These are phyloP conservation scores for Tachina lurida DNA, from an alignment of 2,888 invertebrate species.

Conservation along the genomic window DNA sequence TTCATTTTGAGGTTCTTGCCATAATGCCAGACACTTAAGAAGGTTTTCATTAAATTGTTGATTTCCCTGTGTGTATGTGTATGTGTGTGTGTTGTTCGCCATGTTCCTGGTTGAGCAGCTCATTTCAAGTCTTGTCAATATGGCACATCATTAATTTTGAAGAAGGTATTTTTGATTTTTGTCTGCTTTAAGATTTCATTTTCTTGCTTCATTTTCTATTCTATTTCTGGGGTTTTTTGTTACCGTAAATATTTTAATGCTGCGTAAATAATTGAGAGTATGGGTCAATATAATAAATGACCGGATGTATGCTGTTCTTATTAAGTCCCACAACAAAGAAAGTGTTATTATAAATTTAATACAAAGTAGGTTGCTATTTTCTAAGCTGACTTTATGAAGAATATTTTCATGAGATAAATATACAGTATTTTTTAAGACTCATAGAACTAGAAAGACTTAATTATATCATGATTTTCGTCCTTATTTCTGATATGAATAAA, in stretches of 20 bases:
- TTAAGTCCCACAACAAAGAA: not conserved
- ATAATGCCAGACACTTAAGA: constrained; percentile 63
- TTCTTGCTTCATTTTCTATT: constrained; percentile 26
- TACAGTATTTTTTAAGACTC: too few species aligned
- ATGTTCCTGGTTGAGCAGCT: constrained; percentile 38
- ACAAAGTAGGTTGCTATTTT: too few species aligned
- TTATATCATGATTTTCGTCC: too few species aligned
- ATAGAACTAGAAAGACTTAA: too few species aligned
- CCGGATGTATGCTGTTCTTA: not conserved
- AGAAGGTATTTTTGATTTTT: constrained; percentile 54
- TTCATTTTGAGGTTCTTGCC: constrained; percentile 68
- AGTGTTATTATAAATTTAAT: too few species aligned
- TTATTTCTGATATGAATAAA: too few species aligned
- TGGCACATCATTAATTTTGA: constrained; percentile 73
- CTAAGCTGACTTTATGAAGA: too few species aligned
- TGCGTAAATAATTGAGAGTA: not conserved
- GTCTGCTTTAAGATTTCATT: constrained; percentile 25
- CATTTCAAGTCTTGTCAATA: constrained; percentile 67
- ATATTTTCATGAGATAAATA: too few species aligned
- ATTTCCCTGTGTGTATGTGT: constrained; percentile 9
- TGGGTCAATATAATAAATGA: constrained; percentile 61
- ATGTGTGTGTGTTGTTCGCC: not conserved
- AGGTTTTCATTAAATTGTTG: constrained; percentile 66
- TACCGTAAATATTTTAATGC: constrained; percentile 64
- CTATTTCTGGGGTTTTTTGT: constrained; percentile 38